Percentiles rank a stretch among this genome's conserved stretches.
These are phyloP conservation scores for Cyprinodon tularosa DNA, from an alignment of 2,113 vertebrate genomes.

Conservation along the genomic window DNA sequence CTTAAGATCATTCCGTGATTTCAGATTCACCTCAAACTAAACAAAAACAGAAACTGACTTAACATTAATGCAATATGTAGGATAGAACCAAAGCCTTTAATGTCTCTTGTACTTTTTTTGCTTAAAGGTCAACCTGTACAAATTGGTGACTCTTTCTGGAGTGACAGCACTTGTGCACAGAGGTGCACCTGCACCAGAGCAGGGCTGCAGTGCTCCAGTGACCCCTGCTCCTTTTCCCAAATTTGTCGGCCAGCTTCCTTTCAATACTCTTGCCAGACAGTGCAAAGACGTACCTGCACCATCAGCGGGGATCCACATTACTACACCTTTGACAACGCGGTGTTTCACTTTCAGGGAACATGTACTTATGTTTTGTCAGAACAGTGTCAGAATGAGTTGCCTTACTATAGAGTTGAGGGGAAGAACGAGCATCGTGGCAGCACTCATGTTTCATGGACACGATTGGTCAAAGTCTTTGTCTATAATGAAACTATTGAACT, in stretches of 20 bases:
- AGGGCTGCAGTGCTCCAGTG: conserved; percentile 42
- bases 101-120: neutral
- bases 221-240: conserved; percentile 64
- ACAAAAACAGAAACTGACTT: no score
- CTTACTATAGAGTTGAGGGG: conserved; percentile 63
- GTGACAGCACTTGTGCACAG: conserved; percentile 49
- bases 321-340: conserved; percentile 63
- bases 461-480: conserved; percentile 52
- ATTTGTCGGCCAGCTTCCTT: conserved; percentile 40
- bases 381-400: conserved; percentile 43
- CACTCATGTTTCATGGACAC: conserved; percentile 54
- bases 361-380: conserved; percentile 69
- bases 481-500: conserved; percentile 58
- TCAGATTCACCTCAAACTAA: no score
- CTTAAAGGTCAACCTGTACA: conserved; percentile 55
- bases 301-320: conserved; percentile 73
- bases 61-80: no score
- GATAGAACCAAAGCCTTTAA: no score
- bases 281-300: conserved; percentile 62
- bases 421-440: conserved; percentile 67
- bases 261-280: conserved; percentile 56
- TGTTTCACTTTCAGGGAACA: conserved; percentile 68
- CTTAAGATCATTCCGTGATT: no score
- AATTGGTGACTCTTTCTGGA: conserved; percentile 64
- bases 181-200: conserved; percentile 53